Conservation (phyloP, 2,797 vertebrate genomes). For the Sebastes elongatus region DNA sequence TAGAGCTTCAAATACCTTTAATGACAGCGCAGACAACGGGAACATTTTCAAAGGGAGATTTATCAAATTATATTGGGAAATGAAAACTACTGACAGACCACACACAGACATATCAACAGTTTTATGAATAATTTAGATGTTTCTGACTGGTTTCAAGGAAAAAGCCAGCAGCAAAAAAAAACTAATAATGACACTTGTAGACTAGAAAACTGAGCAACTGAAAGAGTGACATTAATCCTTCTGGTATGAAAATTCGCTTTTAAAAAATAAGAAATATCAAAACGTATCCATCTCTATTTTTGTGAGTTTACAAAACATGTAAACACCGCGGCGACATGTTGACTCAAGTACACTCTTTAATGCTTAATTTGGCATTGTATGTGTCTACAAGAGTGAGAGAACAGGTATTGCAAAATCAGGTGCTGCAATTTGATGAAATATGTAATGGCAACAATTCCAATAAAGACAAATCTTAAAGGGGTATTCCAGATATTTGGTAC, state of each 20-base stretch:
- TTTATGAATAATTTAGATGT: conserved; percentile 49
- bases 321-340: neutral
- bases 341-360: neutral
- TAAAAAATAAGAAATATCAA: neutral
- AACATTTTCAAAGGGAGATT: conserved; percentile 11
- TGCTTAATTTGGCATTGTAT: neutral
- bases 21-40: neutral
- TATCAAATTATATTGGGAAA: conserved; percentile 10
- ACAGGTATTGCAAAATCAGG: neutral
- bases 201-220: conserved; percentile 17
- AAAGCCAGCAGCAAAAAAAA: neutral
- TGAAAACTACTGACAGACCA: conserved; percentile 20
- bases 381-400: neutral
- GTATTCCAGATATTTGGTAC: neutral
- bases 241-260: neutral
- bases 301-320: neutral
- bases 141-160: conserved; percentile 5
- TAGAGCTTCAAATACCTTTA: conserved; percentile 4
- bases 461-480: neutral
- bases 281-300: neutral
- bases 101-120: conserved; percentile 8
- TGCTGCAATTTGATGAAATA: too few relatives aligned
- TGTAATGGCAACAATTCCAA: neutral
- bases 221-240: neutral
- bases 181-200: neutral